Percentiles rank a stretch among this genome's conserved stretches.
These are phyloP conservation scores for Autographa pulchrina DNA, from an alignment of 2,888 invertebrate genomes.

Conservation along the genomic window DNA sequence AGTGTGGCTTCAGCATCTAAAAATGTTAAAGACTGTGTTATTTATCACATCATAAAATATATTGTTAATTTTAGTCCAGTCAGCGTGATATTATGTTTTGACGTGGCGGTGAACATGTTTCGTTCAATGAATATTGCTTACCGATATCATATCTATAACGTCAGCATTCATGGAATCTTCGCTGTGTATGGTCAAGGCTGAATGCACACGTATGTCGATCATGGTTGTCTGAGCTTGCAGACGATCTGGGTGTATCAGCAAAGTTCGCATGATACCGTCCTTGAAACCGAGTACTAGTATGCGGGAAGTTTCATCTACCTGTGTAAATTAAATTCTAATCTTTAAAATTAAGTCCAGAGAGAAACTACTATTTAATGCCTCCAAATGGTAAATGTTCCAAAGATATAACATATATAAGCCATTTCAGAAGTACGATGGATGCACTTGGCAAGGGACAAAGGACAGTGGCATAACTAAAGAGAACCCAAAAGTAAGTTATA, in stretches of 20 bases:
- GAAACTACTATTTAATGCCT: too few species aligned
- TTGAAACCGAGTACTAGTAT: slow-evolving; percentile 92
- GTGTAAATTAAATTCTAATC: background rate
- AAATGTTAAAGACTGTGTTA: slow-evolving; percentile 14
- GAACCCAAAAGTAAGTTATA: too few species aligned
- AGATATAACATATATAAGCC: too few species aligned
- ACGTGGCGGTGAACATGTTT: too few species aligned
- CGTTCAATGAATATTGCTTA: slow-evolving; percentile 53
- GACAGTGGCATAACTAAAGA: too few species aligned
- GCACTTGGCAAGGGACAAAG: too few species aligned
- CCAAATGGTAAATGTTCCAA: too few species aligned
- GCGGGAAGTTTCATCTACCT: slow-evolving; percentile 91
- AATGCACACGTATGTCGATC: slow-evolving; percentile 76
- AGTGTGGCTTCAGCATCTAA: slow-evolving; percentile 92
- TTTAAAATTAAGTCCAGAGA: too few species aligned
- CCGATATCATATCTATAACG: slow-evolving; percentile 79
- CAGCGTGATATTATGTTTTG: background rate
- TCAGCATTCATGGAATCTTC: slow-evolving; percentile 76
- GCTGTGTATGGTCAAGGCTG: slow-evolving; percentile 80
- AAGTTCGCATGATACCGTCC: slow-evolving; percentile 92
- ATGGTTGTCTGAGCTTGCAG: slow-evolving; percentile 63
- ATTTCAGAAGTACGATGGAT: too few species aligned
- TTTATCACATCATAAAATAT: too few species aligned
- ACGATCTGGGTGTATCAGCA: slow-evolving; percentile 78
- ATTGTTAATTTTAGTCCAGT: too few species aligned